Conservation (phyloP, 2,797 vertebrate species). For the Enteromius viviparus region DNA sequence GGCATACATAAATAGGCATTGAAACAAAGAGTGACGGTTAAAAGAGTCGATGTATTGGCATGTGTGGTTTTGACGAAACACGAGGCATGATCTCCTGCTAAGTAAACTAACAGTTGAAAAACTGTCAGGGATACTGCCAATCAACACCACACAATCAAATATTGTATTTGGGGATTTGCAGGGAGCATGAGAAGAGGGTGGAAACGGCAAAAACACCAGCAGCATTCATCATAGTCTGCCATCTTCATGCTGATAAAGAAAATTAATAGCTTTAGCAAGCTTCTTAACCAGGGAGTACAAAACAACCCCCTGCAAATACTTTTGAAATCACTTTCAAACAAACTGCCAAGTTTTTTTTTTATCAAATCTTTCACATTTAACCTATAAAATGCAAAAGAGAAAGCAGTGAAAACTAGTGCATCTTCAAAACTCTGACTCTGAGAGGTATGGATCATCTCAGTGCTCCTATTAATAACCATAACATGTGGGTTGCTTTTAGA, state of each 20-base stretch:
- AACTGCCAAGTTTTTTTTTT: background rate
- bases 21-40: background rate
- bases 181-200: background rate
- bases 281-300: background rate
- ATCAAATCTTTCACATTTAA: conserved; percentile 1
- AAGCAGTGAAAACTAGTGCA: background rate
- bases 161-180: conserved; percentile 3
- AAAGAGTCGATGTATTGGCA: background rate
- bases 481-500: background rate
- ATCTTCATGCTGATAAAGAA: conserved; percentile 34
- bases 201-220: conserved; percentile 9
- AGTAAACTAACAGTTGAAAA: background rate
- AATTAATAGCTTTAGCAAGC: conserved; percentile 5
- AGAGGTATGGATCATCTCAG: background rate
- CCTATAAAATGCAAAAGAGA: background rate
- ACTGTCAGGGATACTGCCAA: background rate
- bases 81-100: background rate
- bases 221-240: conserved; percentile 30
- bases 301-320: conserved; percentile 20
- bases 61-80: background rate
- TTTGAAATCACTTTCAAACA: background rate
- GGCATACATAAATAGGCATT: background rate
- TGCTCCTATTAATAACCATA: background rate
- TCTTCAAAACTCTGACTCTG: background rate
- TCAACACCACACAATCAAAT: conserved; percentile 19